Percentiles rank a stretch among this genome's conserved stretches.
Evolutionary conservation across 2,797 vertebrate genomes (phyloP).

Genomic region (Vespertilio murinus): DNA sequence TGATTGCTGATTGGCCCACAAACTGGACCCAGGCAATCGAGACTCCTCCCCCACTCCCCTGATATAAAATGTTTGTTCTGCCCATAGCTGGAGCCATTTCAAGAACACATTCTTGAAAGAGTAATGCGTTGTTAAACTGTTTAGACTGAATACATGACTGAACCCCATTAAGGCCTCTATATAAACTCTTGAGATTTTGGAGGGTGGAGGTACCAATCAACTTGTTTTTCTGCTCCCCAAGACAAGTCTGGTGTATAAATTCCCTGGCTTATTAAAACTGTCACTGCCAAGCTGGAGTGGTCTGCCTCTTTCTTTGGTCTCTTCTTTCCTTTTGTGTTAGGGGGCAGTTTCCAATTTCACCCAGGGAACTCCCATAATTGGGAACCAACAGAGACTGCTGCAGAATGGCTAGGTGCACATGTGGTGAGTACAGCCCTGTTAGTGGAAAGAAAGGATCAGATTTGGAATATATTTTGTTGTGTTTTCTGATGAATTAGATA

Average conservation of each 20-base stretch:
- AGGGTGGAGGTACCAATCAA: not conserved
- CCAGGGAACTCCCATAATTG: not conserved
- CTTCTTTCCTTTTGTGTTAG: not conserved
- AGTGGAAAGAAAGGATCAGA: not conserved
- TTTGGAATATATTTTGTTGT: not conserved
- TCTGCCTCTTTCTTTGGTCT: not conserved
- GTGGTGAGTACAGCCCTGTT: not conserved
- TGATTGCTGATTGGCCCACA: not conserved
- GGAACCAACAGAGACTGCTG: not conserved
- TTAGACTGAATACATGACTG: not conserved
- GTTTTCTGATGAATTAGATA: not conserved
- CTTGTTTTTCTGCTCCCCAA: not conserved
- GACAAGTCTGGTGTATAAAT: not conserved
- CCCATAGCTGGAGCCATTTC: not conserved
- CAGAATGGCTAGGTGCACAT: not conserved
- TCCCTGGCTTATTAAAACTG: not conserved
- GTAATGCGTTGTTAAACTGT: not conserved
- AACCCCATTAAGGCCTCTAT: not conserved
- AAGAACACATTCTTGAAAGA: not conserved
- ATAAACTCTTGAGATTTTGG: not conserved
- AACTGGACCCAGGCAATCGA: not conserved
- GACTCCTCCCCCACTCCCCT: too few relatives aligned
- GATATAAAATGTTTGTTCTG: not conserved
- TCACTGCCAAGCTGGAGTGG: not conserved
- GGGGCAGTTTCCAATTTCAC: not conserved